Conservation (phyloP, 2,113 vertebrate species). For the Etheostoma spectabile region DNA sequence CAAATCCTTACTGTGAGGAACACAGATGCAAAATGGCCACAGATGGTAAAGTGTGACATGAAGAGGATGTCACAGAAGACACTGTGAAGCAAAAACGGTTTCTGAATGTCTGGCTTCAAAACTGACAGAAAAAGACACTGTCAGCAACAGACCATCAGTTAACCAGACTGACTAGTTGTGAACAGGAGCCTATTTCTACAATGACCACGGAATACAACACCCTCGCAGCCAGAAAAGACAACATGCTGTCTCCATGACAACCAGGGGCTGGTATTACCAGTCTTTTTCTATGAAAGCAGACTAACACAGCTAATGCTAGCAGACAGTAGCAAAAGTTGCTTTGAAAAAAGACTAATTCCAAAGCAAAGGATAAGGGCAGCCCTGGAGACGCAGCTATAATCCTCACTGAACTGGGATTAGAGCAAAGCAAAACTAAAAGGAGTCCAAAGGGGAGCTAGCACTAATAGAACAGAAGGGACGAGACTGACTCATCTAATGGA, state of each 20-base stretch:
- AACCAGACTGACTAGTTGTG: slow-evolving; percentile 22
- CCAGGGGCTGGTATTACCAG: slow-evolving; percentile 28
- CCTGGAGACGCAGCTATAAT: slow-evolving; percentile 68
- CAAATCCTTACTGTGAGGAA: slow-evolving; percentile 13
- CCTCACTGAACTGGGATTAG: slow-evolving; percentile 77
- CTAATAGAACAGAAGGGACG: slow-evolving; percentile 66
- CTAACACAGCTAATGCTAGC: slow-evolving; percentile 54
- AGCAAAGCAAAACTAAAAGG: slow-evolving; percentile 62
- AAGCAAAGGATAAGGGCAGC: slow-evolving; percentile 61
- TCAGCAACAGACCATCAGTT: slow-evolving; percentile 47
- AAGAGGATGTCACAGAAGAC: slow-evolving; percentile 54
- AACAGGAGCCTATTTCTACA: slow-evolving; percentile 42
- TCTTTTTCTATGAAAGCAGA: slow-evolving; percentile 55
- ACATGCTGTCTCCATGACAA: slow-evolving; percentile 47
- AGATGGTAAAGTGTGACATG: slow-evolving; percentile 16
- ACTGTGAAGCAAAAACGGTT: slow-evolving; percentile 60
- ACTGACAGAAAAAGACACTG: slow-evolving; percentile 54
- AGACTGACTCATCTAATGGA: slow-evolving; percentile 66
- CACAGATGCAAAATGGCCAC: slow-evolving; percentile 7
- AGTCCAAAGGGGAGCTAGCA: slow-evolving; percentile 54
- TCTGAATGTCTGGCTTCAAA: slow-evolving; percentile 22
- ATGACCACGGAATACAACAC: slow-evolving; percentile 31
- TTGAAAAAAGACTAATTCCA: slow-evolving; percentile 63
- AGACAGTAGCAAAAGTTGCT: slow-evolving; percentile 62
- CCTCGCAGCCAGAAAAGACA: slow-evolving; percentile 30